Evolutionary conservation across 1,140 invertebrate species (phyloP), one percentile per base, ranked within the genome.

Genomic region (Whitmania pigra): DNA sequence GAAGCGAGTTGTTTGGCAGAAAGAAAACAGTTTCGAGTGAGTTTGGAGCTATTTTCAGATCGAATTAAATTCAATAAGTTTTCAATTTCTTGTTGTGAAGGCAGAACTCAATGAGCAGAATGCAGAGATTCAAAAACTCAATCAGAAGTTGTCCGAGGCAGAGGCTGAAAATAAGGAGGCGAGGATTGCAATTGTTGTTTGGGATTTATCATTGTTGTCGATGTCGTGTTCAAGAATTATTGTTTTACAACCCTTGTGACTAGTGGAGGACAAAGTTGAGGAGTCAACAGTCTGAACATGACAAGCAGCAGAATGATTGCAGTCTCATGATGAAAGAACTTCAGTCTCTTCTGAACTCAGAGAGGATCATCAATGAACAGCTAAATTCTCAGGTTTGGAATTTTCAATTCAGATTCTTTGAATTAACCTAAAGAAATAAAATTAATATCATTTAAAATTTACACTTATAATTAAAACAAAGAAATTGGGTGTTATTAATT

Each of bases 1-100:
- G 90, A 92, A 83, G 88, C 88, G 54, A 88, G 86, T 66, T 91
- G 90, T 82, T 87, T 90, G 77, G 85, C 86, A 31, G 90, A 92
- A 77, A 90, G 88, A 76, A 90, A 87, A 74, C 84, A 88, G 77
- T 79, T 91, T 60, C 85, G 88, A 73, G 84, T 81, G 73, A 76
- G 68, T 69, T 36, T 22, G 25, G 11, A 25, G 27, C 6, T n/a
- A 13, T 68, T 9, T 22, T 68, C 31, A 68, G 9, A 36, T 22
- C 17, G 55, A 27, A 22, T 68, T n/a, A 11, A 68, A n/a, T 25
- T n/a, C 6, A 27, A 31, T 6, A 31, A 27, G 20, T n/a, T 43
- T 68, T 11, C 25, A 11, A 4, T 68, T 43, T 68, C n/a, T 4
- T 29, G 4, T 29, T 31, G 67, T 31, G n/a, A 68, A n/a, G 20